A percentile compares a stretch with the other conserved stretches of the same genome.
These are phyloP conservation scores for Apogon talboti DNA, from an alignment of 2,797 vertebrate genomes.

Conservation along the genomic window DNA sequence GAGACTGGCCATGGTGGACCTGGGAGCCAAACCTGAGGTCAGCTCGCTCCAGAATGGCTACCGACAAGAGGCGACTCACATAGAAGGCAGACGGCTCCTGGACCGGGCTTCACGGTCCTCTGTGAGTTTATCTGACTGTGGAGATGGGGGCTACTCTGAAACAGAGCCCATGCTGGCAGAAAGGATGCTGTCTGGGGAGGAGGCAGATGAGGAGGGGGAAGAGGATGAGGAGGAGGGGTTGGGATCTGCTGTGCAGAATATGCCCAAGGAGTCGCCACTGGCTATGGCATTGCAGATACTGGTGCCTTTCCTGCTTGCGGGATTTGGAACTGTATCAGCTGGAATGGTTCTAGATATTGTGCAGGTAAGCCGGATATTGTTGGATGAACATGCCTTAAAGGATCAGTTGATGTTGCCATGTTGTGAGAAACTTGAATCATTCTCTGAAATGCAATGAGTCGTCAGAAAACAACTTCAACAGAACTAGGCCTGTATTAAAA, in stretches of 20 bases:
- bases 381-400: too few species aligned
- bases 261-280: conserved; percentile 92
- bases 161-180: conserved; percentile 89
- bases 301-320: conserved; percentile 93
- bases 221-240: conserved; percentile 78
- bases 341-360: conserved; percentile 98
- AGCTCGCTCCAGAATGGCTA: conserved; percentile 82
- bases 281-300: conserved; percentile 94
- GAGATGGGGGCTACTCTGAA: conserved; percentile 83
- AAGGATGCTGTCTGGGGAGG: conserved; percentile 81
- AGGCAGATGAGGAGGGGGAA: conserved; percentile 77
- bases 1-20: conserved; percentile 88
- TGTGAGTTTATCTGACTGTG: conserved; percentile 83
- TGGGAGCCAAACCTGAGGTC: conserved; percentile 80
- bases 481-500: too few species aligned
- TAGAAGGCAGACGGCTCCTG: conserved; percentile 67
- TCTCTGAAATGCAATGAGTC: too few species aligned
- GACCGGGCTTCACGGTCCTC: conserved; percentile 76
- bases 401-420: too few species aligned
- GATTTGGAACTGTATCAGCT: conserved; percentile 96
- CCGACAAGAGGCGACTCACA: conserved; percentile 69
- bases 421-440: too few species aligned
- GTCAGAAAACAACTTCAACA: too few species aligned
- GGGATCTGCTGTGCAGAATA: conserved; percentile 69
- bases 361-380: conserved; percentile 83